These are phyloP conservation scores for Pelobates fuscus DNA, from an alignment of 2,113 vertebrate genomes.

Conservation along the genomic window DNA sequence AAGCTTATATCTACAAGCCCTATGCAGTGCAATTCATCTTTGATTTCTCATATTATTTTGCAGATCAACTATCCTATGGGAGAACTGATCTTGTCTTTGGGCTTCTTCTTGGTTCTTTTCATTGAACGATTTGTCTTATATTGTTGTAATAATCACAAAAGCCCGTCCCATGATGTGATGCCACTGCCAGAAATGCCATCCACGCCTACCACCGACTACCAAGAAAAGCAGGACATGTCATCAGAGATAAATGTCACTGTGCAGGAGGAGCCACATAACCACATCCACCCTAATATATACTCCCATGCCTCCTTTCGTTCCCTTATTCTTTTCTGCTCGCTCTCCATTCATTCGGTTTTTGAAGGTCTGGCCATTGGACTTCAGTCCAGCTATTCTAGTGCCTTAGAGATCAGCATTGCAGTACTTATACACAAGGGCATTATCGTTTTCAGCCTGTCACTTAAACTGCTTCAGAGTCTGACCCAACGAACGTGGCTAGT, in stretches of 20 bases:
- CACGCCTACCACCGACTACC: background rate
- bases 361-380: slow-evolving; percentile 87
- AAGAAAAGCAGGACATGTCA: background rate
- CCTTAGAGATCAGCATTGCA: slow-evolving; percentile 81
- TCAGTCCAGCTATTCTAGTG: slow-evolving; percentile 74
- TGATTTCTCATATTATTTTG: background rate
- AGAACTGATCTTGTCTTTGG: slow-evolving; percentile 82
- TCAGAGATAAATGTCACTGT: background rate
- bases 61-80: slow-evolving; percentile 45
- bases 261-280: slow-evolving; percentile 58
- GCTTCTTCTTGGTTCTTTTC: slow-evolving; percentile 84
- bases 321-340: slow-evolving; percentile 82
- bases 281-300: slow-evolving; percentile 73
- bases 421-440: slow-evolving; percentile 87
- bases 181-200: background rate
- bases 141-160: slow-evolving; percentile 53
- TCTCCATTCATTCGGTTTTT: slow-evolving; percentile 86
- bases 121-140: slow-evolving; percentile 79
- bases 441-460: slow-evolving; percentile 81
- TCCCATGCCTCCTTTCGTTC: slow-evolving; percentile 78
- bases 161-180: background rate
- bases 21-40: too few relatives aligned
- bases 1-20: too few relatives aligned
- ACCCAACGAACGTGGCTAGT: slow-evolving; percentile 68
- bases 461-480: slow-evolving; percentile 77